Evolutionary conservation across 2,888 invertebrate species (phyloP).

Genomic region (Zeuzera pyrina): DNA sequence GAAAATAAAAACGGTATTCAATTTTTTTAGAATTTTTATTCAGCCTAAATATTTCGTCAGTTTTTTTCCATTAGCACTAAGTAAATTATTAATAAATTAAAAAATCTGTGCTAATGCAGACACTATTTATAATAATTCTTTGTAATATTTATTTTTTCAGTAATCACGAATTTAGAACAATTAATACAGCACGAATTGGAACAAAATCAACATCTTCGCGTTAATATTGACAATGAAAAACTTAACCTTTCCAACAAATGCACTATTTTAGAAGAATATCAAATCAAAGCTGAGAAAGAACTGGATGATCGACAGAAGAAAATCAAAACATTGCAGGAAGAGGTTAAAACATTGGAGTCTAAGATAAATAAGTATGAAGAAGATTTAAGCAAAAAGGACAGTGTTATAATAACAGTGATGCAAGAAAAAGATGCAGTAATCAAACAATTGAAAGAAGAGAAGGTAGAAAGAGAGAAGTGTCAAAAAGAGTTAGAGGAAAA

Average conservation of each 20-base stretch:
- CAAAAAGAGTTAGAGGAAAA: slow-evolving; percentile 30
- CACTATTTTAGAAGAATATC: slow-evolving; percentile 34
- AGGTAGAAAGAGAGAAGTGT: slow-evolving; percentile 25
- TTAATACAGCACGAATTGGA: slow-evolving; percentile 27
- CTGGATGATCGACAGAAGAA: slow-evolving; percentile 34
- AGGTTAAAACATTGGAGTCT: slow-evolving; percentile 20
- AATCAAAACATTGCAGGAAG: slow-evolving; percentile 22
- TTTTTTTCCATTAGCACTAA: not conserved
- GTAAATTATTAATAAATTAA: not conserved
- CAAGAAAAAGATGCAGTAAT: slow-evolving; percentile 31
- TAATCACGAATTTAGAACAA: slow-evolving; percentile 31
- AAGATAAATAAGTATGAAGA: slow-evolving; percentile 22
- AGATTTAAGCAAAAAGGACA: slow-evolving; percentile 22
- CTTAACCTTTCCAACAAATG: slow-evolving; percentile 31
- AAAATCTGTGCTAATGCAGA: not conserved
- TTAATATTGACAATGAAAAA: slow-evolving; percentile 29
- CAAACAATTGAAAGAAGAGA: slow-evolving; percentile 27
- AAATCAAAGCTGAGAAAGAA: slow-evolving; percentile 34
- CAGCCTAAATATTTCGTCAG: too few relatives aligned
- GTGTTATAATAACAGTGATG: slow-evolving; percentile 17
- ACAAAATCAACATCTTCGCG: slow-evolving; percentile 24
- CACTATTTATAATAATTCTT: slow-evolving; percentile 2
- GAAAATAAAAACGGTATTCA: slow-evolving; percentile 32
- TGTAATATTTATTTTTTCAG: slow-evolving; percentile 27
- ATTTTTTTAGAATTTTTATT: slow-evolving; percentile 1